Evolutionary conservation across 2,797 vertebrate genomes (phyloP).

Genomic region (Centropyge bicolor): DNA sequence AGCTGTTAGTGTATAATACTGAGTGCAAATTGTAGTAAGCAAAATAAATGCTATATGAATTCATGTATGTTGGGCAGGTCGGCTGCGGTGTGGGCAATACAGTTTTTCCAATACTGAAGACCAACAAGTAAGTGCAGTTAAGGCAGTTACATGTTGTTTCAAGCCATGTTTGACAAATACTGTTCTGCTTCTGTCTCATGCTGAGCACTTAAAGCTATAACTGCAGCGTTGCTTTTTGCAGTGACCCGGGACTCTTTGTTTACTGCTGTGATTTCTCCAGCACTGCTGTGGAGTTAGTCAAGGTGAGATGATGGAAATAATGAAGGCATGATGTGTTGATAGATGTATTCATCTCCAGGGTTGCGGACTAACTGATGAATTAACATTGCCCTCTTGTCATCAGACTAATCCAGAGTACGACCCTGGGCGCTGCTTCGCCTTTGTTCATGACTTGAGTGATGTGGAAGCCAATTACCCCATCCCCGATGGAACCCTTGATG

Average conservation of each 20-base stretch:
- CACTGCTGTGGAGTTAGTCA: slow-evolving; percentile 93
- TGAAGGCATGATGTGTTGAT: neutral
- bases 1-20: neutral
- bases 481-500: slow-evolving; percentile 89
- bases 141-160: neutral
- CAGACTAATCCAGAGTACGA: slow-evolving; percentile 93
- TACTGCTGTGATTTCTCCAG: slow-evolving; percentile 98
- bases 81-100: slow-evolving; percentile 99
- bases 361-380: slow-evolving; percentile 25
- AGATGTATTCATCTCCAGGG: neutral
- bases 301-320: slow-evolving; percentile 82
- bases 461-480: slow-evolving; percentile 88
- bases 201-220: neutral
- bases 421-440: slow-evolving; percentile 91
- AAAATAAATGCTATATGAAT: neutral
- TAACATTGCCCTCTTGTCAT: slow-evolving; percentile 26
- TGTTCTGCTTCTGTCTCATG: neutral
- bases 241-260: slow-evolving; percentile 94
- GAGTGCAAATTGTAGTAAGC: neutral
- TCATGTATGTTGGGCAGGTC: slow-evolving; percentile 83
- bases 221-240: slow-evolving; percentile 74
- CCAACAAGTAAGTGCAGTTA: slow-evolving; percentile 92
- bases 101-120: slow-evolving; percentile 97
- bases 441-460: slow-evolving; percentile 93
- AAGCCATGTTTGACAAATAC: neutral